Conservation (phyloP, 2,113 vertebrate genomes). For the Hypocryptadius cinnamomeus region DNA sequence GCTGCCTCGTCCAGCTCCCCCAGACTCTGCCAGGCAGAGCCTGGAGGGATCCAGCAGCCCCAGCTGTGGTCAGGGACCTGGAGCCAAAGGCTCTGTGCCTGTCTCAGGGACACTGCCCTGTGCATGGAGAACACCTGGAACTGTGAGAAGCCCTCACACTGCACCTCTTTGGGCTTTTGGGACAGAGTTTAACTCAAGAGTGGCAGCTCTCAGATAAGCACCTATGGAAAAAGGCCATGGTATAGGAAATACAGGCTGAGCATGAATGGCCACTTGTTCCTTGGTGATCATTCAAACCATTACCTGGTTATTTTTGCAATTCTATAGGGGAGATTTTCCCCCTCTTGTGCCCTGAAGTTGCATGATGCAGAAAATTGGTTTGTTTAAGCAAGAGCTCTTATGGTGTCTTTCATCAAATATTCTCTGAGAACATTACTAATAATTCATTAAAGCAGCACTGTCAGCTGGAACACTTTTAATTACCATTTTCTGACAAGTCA, state of each 20-base stretch:
- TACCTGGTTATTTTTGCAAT: not conserved
- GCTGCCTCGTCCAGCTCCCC: not conserved
- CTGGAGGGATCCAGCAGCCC: not conserved
- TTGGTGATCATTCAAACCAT: not conserved
- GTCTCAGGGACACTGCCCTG: not conserved
- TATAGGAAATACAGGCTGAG: not conserved
- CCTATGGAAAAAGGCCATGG: not conserved
- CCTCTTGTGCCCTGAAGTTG: not conserved
- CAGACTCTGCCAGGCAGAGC: not conserved
- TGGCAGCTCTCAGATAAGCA: not conserved
- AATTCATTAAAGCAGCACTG: conserved; percentile 53
- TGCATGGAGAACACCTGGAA: not conserved
- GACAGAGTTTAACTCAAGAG: not conserved
- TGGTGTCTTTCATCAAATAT: not conserved
- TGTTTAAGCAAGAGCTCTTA: conserved; percentile 28
- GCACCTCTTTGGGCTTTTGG: not conserved
- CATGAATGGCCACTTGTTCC: not conserved
- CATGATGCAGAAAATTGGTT: conserved; percentile 34
- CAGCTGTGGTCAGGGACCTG: not conserved
- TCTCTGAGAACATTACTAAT: conserved; percentile 11
- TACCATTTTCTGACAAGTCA: conserved; percentile 41
- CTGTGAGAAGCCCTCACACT: not conserved
- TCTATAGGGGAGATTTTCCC: not conserved
- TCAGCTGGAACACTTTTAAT: conserved; percentile 44
- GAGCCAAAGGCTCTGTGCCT: not conserved